Conservation (phyloP, 2,888 invertebrate genomes). For the Malthinus flaveolus region DNA sequence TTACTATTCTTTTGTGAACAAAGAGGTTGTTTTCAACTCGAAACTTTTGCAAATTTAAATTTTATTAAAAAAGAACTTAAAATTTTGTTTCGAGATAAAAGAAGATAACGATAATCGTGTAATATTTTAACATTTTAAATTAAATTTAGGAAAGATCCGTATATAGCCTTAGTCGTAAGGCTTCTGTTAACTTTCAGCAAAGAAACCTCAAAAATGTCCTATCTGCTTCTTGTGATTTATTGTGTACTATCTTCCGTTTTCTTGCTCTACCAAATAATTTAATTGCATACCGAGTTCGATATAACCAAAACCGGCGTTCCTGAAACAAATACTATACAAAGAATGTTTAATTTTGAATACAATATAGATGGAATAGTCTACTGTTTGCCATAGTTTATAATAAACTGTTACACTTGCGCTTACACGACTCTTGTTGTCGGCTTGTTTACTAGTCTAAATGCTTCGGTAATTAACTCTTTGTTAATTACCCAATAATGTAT, state of each 20-base stretch:
- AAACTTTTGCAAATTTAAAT: not conserved
- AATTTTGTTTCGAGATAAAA: no score
- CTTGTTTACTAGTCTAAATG: no score
- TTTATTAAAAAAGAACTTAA: not conserved
- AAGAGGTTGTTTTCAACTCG: not conserved
- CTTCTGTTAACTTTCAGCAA: constrained; percentile 28
- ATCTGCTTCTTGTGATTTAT: constrained; percentile 22
- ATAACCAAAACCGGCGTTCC: constrained; percentile 3
- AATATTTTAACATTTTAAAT: constrained; percentile 16
- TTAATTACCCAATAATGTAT: no score
- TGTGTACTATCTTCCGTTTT: constrained; percentile 21
- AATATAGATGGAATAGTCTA: not conserved
- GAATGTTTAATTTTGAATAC: constrained; percentile 14
- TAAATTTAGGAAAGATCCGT: constrained; percentile 23
- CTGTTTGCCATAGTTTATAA: no score
- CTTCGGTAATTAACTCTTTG: no score
- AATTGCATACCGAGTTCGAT: constrained; percentile 13
- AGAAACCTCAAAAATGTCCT: constrained; percentile 29
- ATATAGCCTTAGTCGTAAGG: constrained; percentile 16
- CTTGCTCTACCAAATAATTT: constrained; percentile 18
- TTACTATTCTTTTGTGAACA: not conserved
- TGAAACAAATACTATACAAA: constrained; percentile 7
- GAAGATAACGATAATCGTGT: not conserved
- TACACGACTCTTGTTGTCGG: no score
- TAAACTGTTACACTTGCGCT: not conserved